These are phyloP conservation scores for Centrocercus urophasianus DNA, from an alignment of 2,113 vertebrate genomes.

Conservation along the genomic window DNA sequence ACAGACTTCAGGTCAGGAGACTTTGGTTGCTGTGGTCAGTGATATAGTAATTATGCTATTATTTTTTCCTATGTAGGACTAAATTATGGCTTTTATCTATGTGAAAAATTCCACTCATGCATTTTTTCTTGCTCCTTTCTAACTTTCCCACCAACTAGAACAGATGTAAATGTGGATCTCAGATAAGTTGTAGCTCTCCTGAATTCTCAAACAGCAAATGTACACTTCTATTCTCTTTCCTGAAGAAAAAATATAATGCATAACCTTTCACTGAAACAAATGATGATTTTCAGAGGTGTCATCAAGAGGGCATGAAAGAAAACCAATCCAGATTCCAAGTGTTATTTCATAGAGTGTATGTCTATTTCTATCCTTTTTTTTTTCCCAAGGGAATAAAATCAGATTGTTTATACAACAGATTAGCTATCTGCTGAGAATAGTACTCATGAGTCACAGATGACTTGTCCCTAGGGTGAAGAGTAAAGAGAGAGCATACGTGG, in stretches of 20 bases:
- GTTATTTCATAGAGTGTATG: slow-evolving; percentile 10
- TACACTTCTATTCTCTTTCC: neutral
- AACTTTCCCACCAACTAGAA: neutral
- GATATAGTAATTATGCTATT: neutral
- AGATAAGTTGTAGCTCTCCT: neutral
- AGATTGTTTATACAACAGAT: slow-evolving; percentile 54
- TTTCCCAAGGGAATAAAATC: slow-evolving; percentile 1
- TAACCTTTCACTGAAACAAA: neutral
- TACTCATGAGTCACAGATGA: neutral
- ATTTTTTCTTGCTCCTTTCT: neutral
- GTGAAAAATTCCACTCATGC: neutral
- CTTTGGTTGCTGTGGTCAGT: neutral
- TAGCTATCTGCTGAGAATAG: slow-evolving; percentile 40
- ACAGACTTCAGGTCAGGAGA: neutral
- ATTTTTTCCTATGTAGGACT: neutral
- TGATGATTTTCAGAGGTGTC: neutral
- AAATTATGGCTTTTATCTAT: neutral
- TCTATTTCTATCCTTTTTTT: neutral
- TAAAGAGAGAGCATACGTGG: neutral
- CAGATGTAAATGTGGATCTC: neutral
- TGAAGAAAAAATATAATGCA: neutral
- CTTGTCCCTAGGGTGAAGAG: slow-evolving; percentile 46
- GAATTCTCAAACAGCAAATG: neutral
- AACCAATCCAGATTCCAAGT: neutral
- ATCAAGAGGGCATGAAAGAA: neutral